Evolutionary conservation across 2,113 vertebrate species (phyloP), one percentile per base, ranked within the genome.

Genomic region (Alligator sinensis): DNA sequence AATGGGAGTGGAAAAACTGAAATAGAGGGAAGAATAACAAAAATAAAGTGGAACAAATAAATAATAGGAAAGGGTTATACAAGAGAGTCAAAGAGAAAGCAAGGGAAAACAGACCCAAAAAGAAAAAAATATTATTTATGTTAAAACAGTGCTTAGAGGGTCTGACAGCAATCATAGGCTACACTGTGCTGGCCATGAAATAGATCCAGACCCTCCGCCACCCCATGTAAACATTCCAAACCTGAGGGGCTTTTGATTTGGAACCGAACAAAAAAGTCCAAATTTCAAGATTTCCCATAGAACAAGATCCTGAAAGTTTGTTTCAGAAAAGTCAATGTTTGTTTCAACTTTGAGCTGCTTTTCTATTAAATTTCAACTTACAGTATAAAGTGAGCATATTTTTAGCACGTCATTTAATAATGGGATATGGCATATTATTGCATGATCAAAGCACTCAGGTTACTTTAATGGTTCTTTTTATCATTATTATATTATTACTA

Each of bases 231-330:
- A 47, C 9, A 47, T 47, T 47, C 47, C 17, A 70, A 70, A 34
- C 68, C 21, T 9, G 47, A 47, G 7, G 9, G 47, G 47, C 22
- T 27, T 30, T 61, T 38, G 9, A 61, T 38, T n/a, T 3, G n/a
- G 87, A 94, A 87, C 24, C 80, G 91, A 94, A 94, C 64, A 79
- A 89, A 95, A 47, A 47, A 95, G 22, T 16, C 4, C 47, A 80
- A 30, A 76, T 82, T 81, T 89, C 47, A 47, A 47, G 14, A 34
- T 74, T 74, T 74, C 34, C 18, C 21, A 25, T 24, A 61, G 55
- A 92, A 87, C 54, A 87, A 83, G 93, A 76, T 38, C 47, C 80
- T 0, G 4, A 92, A 9, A 70, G 74, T 22, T 6, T 55, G 55
- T 54, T 87, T 80, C 18, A 59, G 4, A 13, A 4, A 24, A 83